Percentiles rank a stretch among this genome's conserved stretches.
phyloP scores from a whole-genome alignment of 2,888 invertebrate species.

The Automeris io region DNA sequence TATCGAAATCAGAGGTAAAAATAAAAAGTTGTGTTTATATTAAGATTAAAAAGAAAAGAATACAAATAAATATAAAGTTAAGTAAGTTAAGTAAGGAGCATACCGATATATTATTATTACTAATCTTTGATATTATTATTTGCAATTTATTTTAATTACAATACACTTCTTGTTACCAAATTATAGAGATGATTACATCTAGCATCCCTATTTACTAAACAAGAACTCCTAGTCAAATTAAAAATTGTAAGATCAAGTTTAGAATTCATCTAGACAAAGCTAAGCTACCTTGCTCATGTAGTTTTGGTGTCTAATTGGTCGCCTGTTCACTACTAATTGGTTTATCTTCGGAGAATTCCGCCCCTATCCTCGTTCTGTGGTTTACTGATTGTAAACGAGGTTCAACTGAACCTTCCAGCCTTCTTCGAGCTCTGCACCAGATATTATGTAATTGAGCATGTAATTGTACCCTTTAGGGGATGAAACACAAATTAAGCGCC shows the following conservation, averaged over 20 bases:
- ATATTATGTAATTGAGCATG: constrained; percentile 21
- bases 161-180: no score
- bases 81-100: no score
- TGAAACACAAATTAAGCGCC: constrained; percentile 7
- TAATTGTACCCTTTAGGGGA: constrained; percentile 17
- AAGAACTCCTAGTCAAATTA: not conserved
- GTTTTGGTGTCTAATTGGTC: constrained; percentile 43
- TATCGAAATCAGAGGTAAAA: no score
- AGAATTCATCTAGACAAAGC: constrained; percentile 10
- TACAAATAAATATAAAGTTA: no score
- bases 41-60: no score
- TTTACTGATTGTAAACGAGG: constrained; percentile 27
- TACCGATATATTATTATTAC: no score
- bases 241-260: constrained; percentile 8
- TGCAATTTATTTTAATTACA: no score
- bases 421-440: constrained; percentile 6
- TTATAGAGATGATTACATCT: not conserved
- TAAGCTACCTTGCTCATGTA: constrained; percentile 15
- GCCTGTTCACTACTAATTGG: constrained; percentile 42
- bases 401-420: constrained; percentile 9
- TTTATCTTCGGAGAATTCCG: constrained; percentile 39
- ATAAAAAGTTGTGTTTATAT: no score
- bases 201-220: not conserved
- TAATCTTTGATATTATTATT: no score
- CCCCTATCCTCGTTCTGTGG: constrained; percentile 32